Evolutionary conservation across 2,797 vertebrate genomes (phyloP), one percentile per base, ranked within the genome.

Genomic region (Pampus argenteus): DNA sequence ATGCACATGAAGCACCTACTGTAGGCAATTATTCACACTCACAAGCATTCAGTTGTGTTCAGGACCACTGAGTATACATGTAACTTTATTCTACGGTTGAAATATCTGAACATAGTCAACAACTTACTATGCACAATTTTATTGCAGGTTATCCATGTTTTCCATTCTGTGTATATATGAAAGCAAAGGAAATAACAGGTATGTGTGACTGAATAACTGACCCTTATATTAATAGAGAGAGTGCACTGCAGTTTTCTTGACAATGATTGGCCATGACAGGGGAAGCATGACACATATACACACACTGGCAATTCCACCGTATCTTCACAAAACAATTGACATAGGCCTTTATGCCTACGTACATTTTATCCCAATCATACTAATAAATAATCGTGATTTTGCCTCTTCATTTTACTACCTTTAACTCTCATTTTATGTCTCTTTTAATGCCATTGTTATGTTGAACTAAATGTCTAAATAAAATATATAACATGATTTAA

Each of bases 181-280:
- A 83, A 77, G 74, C 63, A 67, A 82, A 85, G 55, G 65, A 56
- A 86, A 76, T 76, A 78, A 76, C 79, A 69, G 68, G 67, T 70
- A 85, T 7, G 72, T 81, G 68, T 91, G 85, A 83, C 71, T 82
- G 84, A 74, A 71, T 80, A 73, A 44, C 59, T 82, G 83, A 86
- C 85, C 86, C 68, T 71, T 34, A 51, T 66, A 74, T 74, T 86
- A 74, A 74, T 61, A 74, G 78, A 89, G 63, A 85, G 82, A 70
- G 66, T 22, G 42, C 47, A 62, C 52, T 81, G 51, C 13, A 25
- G 57, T 71, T 48, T 66, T 76, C 60, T 76, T 92, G 87, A 92
- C 81, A 84, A 58, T 87, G 88, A 91, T 91, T 80, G 50, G 54
- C 62, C 71, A 52, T 82, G 91, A 92, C 88, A 87, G 86, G 59